These are phyloP conservation scores for Sula dactylatra DNA, from an alignment of 2,113 vertebrate species.

Conservation along the genomic window DNA sequence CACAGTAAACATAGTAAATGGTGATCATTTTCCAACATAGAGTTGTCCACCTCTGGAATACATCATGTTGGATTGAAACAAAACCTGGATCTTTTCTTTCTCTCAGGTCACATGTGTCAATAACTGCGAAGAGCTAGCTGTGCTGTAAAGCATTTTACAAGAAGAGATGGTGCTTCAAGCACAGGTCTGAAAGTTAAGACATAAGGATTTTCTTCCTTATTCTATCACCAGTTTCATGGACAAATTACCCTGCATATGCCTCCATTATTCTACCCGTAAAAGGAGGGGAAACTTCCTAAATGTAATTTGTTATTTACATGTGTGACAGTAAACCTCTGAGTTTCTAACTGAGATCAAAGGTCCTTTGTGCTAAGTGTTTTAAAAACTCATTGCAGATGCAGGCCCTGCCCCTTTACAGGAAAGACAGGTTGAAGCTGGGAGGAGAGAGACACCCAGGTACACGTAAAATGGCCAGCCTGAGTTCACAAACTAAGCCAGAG, in stretches of 20 bases:
- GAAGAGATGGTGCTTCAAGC: background rate
- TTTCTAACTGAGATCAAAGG: slow-evolving; percentile 33
- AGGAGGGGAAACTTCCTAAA: background rate
- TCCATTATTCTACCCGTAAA: background rate
- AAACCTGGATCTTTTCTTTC: background rate
- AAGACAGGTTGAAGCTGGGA: slow-evolving; percentile 34
- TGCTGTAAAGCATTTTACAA: background rate
- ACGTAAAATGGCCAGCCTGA: background rate
- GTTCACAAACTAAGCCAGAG: background rate
- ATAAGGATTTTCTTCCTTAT: background rate
- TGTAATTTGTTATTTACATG: background rate
- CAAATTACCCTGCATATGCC: background rate
- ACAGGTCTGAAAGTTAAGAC: background rate
- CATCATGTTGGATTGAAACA: background rate
- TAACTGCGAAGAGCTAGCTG: background rate
- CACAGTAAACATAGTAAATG: background rate
- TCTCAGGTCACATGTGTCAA: background rate
- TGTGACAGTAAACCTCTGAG: background rate
- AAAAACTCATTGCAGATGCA: background rate
- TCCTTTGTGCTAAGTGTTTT: background rate
- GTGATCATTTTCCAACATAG: background rate
- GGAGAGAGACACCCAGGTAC: background rate
- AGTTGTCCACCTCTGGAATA: background rate
- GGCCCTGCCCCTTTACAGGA: slow-evolving; percentile 27
- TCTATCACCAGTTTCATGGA: background rate